phyloP scores from a whole-genome alignment of 2,888 invertebrate species.

The Mantis religiosa region DNA sequence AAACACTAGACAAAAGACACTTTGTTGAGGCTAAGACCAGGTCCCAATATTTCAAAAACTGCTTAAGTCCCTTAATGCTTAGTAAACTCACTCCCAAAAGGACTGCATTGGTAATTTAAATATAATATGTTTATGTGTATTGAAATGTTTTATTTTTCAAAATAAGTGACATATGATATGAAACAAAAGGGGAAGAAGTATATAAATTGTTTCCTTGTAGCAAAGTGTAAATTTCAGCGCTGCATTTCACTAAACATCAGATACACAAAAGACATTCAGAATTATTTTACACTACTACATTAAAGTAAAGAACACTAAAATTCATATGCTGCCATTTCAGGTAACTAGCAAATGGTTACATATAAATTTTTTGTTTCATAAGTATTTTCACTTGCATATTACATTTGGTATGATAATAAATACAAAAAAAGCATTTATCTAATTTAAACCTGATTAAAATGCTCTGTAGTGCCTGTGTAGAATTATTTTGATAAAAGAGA shows the following conservation, averaged over 20 bases:
- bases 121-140: neutral
- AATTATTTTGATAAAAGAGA: too few relatives aligned
- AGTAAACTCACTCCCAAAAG: neutral
- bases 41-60: slow-evolving; percentile 22
- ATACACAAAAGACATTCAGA: neutral
- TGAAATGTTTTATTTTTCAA: neutral
- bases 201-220: neutral
- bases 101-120: neutral
- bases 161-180: neutral
- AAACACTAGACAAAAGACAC: slow-evolving; percentile 89
- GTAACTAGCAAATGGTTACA: neutral
- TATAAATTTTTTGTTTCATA: neutral
- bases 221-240: neutral
- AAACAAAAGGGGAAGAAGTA: neutral
- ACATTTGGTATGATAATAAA: too few relatives aligned
- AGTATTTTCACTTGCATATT: too few relatives aligned
- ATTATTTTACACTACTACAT: neutral
- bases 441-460: too few relatives aligned
- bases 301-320: neutral
- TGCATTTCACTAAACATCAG: neutral
- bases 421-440: too few relatives aligned
- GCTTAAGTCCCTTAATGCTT: neutral
- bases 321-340: neutral
- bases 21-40: slow-evolving; percentile 24
- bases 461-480: too few relatives aligned